Evolutionary conservation across 2,888 invertebrate genomes (phyloP), one percentile per base, ranked within the genome.

Genomic region (Sialis lutaria): DNA sequence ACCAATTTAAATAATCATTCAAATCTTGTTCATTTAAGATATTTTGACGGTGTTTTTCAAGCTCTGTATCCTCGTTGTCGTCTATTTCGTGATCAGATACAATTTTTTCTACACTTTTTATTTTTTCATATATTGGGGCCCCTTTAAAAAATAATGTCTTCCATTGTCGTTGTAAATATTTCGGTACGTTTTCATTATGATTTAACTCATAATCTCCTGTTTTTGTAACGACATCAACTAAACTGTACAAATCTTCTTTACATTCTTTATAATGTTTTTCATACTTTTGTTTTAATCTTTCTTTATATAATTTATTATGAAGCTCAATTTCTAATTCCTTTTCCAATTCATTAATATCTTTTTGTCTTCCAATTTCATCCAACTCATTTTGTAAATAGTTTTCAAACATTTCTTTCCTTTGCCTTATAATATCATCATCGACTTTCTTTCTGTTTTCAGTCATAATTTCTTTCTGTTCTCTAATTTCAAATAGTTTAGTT

Each of bases 401-500:
- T 34, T 67, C 63, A 42, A 73, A 67, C 44, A 72, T 68, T 12
- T 64, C 62, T 50, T 72, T 70, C 53, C 66, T 67, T 55, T 70
- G 67, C 22, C 69, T 67, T 37, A 65, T 55, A 52, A 72, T 69
- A 48, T 72, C 66, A 37, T 64, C 67, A 55, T 74, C 68, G 5
- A 73, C 67, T 42, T 67, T 60, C 42, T 64, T 60, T 55, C 73
- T 67, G 55, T 76, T 77, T 44, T 68, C 63, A 1, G 68, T 58
- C 52, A 79, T 67, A 51, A 69, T 67, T 39, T 72, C 67, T 35
- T 72, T 73, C 53, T 77, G 72, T 44, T 73, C 67, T 46, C 75
- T 71, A 0, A 77, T 70, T 58, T 77, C 75, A 60, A 72, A 72
- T 49, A 80, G 63, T 62, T 77, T 76, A 35, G 71, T 70, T 42